Conservation (phyloP, 1,140 invertebrate genomes). For the Bathynomus jamesi region DNA sequence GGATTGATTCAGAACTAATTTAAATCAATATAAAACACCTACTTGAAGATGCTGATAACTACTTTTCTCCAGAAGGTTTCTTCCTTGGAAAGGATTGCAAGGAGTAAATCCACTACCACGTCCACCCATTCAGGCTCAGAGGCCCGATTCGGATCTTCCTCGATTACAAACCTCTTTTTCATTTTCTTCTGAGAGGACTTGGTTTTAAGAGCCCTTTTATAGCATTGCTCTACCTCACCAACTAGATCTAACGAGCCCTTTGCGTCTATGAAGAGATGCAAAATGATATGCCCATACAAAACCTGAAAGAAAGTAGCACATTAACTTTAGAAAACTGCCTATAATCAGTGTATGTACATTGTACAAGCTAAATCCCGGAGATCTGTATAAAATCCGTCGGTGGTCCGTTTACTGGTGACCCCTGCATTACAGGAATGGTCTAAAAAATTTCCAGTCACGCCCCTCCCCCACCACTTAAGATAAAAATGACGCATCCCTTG, state of each 20-base stretch:
- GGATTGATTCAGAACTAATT: neutral
- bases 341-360: no score
- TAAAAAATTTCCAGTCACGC: no score
- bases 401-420: no score
- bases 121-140: neutral
- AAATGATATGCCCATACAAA: neutral
- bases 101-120: neutral
- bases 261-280: neutral
- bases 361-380: no score
- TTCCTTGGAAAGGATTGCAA: neutral
- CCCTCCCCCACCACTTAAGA: no score
- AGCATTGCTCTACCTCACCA: neutral
- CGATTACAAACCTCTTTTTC: neutral
- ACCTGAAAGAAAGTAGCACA: neutral
- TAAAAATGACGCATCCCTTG: no score
- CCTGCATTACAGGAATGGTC: no score
- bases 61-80: neutral
- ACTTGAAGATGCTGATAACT: neutral
- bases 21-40: neutral
- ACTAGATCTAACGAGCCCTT: neutral
- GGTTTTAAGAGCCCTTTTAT: neutral
- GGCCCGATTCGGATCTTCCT: neutral
- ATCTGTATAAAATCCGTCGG: no score
- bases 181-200: neutral
- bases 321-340: no score